phyloP scores from a whole-genome alignment of 2,888 invertebrate species.

The Cheilosia urbana region DNA sequence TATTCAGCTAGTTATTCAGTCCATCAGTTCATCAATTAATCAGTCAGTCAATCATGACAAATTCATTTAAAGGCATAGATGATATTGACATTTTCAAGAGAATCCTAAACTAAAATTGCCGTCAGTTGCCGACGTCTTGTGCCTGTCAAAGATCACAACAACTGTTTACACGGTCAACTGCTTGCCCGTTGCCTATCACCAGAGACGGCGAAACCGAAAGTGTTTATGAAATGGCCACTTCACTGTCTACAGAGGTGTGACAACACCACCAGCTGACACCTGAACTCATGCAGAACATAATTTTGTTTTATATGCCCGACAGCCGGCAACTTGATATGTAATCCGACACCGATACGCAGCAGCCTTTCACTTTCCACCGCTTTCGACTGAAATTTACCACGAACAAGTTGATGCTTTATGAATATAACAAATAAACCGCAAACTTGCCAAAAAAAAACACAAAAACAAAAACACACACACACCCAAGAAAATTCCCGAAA shows the following conservation, averaged over 20 bases:
- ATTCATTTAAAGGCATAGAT: no score
- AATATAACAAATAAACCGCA: constrained; percentile 25
- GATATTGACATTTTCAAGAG: no score
- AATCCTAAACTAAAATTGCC: no score
- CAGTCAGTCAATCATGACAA: no score
- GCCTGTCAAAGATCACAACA: neutral
- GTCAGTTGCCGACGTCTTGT: neutral
- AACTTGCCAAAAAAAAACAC: constrained; percentile 1
- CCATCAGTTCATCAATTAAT: no score
- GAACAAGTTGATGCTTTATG: constrained; percentile 12
- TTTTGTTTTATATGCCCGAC: constrained; percentile 30
- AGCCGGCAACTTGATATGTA: constrained; percentile 54
- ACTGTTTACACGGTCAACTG: constrained; percentile 6
- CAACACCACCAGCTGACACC: constrained; percentile 63
- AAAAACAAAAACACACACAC: neutral
- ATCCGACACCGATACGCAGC: constrained; percentile 23
- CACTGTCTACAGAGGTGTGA: constrained; percentile 59
- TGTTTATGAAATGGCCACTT: constrained; percentile 50
- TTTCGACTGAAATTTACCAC: constrained; percentile 49
- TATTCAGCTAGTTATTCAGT: no score
- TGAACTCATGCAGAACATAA: constrained; percentile 70
- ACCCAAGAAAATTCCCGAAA: neutral
- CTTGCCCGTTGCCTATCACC: constrained; percentile 6
- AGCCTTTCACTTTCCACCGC: constrained; percentile 70
- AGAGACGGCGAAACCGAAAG: constrained; percentile 60